phyloP scores from a whole-genome alignment of 2,888 invertebrate genomes.

The Neoitamus cyanurus region DNA sequence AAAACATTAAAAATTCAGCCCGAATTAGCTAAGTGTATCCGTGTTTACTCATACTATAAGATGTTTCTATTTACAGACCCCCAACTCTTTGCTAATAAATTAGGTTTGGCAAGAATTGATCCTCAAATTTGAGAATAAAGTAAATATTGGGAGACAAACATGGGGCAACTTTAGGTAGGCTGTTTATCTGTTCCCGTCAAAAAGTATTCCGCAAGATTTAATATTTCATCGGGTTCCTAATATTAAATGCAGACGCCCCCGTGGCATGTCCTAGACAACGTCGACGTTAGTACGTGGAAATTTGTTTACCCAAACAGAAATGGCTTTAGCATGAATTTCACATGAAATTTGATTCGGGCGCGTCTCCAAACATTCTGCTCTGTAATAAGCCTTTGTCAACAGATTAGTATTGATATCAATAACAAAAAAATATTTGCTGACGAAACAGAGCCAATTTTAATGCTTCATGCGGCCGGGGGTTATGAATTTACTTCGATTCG shows the following conservation, averaged over 20 bases:
- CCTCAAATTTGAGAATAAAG: background rate
- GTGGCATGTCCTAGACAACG: background rate
- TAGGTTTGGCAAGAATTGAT: background rate
- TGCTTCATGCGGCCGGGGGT: background rate
- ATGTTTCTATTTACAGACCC: background rate
- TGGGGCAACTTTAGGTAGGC: background rate
- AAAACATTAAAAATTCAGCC: background rate
- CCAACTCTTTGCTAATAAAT: background rate
- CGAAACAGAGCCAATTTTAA: background rate
- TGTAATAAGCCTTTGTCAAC: conserved; percentile 1
- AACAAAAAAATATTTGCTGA: conserved; percentile 4
- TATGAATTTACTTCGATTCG: background rate
- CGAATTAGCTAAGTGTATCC: background rate
- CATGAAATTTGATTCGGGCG: background rate
- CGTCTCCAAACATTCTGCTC: background rate
- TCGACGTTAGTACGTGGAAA: background rate
- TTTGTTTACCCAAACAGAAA: background rate
- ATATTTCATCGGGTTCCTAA: background rate
- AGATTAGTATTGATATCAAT: background rate
- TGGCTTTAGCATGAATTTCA: background rate
- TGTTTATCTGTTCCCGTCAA: background rate
- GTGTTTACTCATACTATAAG: background rate
- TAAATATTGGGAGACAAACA: background rate
- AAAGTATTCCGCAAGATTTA: background rate
- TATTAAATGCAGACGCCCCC: background rate